phyloP scores from a whole-genome alignment of 1,140 invertebrate species.

The Schlechtendalia chinensis region DNA sequence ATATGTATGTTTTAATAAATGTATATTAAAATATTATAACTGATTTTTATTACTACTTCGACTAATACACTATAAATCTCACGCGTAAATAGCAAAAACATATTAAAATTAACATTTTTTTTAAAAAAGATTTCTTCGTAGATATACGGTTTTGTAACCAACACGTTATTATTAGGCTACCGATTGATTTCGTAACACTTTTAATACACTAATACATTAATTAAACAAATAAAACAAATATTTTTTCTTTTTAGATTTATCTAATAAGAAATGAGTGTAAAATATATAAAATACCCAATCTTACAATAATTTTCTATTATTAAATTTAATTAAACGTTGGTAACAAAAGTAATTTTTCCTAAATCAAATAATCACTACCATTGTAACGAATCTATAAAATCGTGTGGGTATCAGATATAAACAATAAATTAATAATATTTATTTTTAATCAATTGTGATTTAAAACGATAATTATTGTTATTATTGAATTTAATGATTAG shows the following conservation, averaged over 20 bases:
- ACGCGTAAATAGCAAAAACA: neutral
- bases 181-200: slow-evolving; percentile 10
- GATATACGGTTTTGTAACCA: no score
- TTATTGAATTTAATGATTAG: no score
- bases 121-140: neutral
- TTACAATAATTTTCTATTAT: slow-evolving; percentile 11
- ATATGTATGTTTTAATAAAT: slow-evolving; percentile 11
- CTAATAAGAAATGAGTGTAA: slow-evolving; percentile 2
- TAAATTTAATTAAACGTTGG: neutral
- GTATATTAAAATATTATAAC: slow-evolving; percentile 15
- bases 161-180: no score
- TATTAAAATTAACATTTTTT: neutral
- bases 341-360: slow-evolving; percentile 10
- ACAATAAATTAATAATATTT: no score
- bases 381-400: no score
- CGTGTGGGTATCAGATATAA: no score
- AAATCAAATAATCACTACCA: neutral
- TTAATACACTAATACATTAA: neutral
- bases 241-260: neutral
- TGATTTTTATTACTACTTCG: neutral
- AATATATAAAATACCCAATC: neutral
- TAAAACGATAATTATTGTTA: no score
- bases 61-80: slow-evolving; percentile 25
- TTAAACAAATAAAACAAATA: neutral
- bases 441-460: no score